phyloP scores from a whole-genome alignment of 2,797 vertebrate species.

The Chiloscyllium punctatum region DNA sequence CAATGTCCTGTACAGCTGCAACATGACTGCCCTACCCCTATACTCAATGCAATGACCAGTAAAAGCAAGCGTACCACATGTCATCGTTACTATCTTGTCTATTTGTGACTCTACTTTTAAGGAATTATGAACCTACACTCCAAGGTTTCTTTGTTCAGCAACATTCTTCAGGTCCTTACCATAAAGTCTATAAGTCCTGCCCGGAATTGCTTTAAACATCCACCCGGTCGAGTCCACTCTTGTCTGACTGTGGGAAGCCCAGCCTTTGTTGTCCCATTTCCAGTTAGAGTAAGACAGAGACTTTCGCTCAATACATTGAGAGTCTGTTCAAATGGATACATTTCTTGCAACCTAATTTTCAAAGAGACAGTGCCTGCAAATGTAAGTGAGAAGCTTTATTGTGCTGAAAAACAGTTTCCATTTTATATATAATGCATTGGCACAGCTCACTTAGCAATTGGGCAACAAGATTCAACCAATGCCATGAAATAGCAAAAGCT shows the following conservation, averaged over 20 bases:
- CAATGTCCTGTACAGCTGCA: too few relatives aligned
- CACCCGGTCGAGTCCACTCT: too few relatives aligned
- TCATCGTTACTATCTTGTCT: too few relatives aligned
- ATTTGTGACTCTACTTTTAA: too few relatives aligned
- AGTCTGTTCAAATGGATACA: not conserved
- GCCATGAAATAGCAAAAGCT: not conserved
- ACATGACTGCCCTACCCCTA: too few relatives aligned
- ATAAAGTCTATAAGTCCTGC: too few relatives aligned
- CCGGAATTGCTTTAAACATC: too few relatives aligned
- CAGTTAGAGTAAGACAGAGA: not conserved
- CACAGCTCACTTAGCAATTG: not conserved
- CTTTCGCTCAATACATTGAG: not conserved
- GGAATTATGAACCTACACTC: too few relatives aligned
- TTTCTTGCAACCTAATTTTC: not conserved
- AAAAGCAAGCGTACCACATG: too few relatives aligned
- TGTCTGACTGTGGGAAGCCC: not conserved
- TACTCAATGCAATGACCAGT: too few relatives aligned
- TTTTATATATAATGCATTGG: not conserved
- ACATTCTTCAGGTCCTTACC: too few relatives aligned
- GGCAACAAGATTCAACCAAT: not conserved
- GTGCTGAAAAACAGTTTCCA: not conserved
- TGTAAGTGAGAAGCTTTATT: not conserved
- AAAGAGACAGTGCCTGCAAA: not conserved
- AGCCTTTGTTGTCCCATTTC: not conserved
- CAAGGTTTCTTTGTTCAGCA: too few relatives aligned